Base-by-base conservation (phyloP, 2,113 vertebrate genomes). In the Balaeniceps rex region DNA sequence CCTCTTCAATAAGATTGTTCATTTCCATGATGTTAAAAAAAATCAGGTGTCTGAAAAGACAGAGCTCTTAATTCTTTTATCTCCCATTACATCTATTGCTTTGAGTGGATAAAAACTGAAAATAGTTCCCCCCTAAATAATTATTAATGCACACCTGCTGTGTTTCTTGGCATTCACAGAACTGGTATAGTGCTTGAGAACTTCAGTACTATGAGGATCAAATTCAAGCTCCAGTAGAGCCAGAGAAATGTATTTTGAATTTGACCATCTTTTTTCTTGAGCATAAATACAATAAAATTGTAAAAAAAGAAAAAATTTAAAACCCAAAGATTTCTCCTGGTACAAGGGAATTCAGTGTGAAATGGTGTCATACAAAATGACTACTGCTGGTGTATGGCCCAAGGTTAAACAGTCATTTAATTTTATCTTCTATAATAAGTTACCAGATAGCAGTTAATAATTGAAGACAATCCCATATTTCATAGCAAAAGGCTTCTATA, bases 371-470 rank as follows among this genome's bases (percentile, higher is more conserved):
- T 40, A 71, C 40, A 89, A 47, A 83, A 66, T 66, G 40, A 80
- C 46, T 75, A 24, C 61, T 83, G 55, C 72, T 92, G 57, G 68
- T 94, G 46, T 68, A 81, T 92, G 57, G 72, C 86, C 74, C 78
- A 83, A 96, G 86, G 86, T 92, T 90, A 84, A 90, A 76, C 63
- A 76, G 82, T 76, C 33, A 76, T 92, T 96, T 90, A 87, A 92
- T 87, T 94, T 92, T 90, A 92, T 90, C 94, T 87, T 79, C 68
- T 90, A 46, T 87, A 96, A 90, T 94, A 90, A 94, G 82, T 96
- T 94, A 94, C 92, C 23, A 92, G 77, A 87, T 71, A 94, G 61
- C 70, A 83, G 92, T 96, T 94, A 96, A 96, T 94, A 87, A 92
- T 87, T 95, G 86, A 94, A 94, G 40, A 90, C 71, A 86, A 83